phyloP scores from a whole-genome alignment of 2,797 vertebrate species.

The Balearica regulorum region DNA sequence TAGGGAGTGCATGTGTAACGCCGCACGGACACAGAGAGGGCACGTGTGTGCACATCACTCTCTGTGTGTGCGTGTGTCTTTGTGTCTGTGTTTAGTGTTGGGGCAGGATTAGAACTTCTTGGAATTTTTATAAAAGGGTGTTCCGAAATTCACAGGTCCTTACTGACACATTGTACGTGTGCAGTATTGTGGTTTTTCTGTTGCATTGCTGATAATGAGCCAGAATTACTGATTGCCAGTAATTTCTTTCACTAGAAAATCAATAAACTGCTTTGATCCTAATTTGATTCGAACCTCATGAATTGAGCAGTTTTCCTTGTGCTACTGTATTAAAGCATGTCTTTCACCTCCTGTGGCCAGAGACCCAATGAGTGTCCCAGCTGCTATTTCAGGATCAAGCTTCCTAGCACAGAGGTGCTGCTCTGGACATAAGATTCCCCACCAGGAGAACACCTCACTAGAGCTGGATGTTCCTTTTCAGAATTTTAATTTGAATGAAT shows the following conservation, averaged over 20 bases:
- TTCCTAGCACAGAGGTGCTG: background rate
- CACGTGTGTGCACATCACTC: accelerated
- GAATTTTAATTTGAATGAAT: background rate
- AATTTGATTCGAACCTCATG: background rate
- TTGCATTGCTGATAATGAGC: background rate
- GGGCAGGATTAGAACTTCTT: background rate
- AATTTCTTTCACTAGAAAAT: background rate
- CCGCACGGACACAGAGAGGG: background rate
- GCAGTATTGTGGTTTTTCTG: background rate
- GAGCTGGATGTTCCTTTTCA: background rate
- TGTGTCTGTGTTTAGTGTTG: background rate
- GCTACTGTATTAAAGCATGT: background rate
- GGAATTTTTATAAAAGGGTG: background rate
- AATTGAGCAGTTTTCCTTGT: background rate
- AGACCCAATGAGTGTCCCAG: background rate
- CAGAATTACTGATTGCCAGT: background rate
- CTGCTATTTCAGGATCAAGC: background rate
- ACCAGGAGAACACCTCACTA: background rate
- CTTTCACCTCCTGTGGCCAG: background rate
- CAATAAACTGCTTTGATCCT: background rate
- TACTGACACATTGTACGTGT: background rate
- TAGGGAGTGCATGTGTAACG: background rate
- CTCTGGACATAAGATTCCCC: background rate
- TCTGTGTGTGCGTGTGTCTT: background rate
- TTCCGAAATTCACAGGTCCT: background rate